These are phyloP conservation scores for Antigone vipio DNA, from an alignment of 2,113 vertebrate species.

Conservation along the genomic window DNA sequence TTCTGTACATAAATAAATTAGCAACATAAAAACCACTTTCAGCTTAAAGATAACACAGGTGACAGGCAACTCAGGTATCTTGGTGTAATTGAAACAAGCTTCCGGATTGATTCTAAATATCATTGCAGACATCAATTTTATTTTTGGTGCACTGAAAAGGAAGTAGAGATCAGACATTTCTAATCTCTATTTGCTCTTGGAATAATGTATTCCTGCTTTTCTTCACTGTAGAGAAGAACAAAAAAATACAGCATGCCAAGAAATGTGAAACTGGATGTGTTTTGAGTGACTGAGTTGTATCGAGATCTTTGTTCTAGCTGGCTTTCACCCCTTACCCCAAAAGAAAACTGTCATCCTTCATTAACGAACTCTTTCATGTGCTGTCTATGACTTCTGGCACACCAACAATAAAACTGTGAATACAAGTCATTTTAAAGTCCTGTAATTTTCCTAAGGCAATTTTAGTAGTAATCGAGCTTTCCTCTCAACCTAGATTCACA, in stretches of 20 bases:
- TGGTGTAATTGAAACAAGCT: background rate
- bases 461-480: background rate
- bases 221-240: background rate
- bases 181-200: background rate
- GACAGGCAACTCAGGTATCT: background rate
- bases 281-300: background rate
- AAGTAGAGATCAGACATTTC: background rate
- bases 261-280: background rate
- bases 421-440: background rate
- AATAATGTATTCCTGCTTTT: background rate
- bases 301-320: background rate
- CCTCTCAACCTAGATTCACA: background rate
- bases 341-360: background rate
- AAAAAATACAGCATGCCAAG: background rate
- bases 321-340: background rate
- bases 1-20: background rate
- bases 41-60: background rate
- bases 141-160: background rate
- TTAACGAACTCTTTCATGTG: background rate
- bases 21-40: background rate
- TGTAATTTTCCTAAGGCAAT: background rate
- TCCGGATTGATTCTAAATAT: background rate
- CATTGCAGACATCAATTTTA: background rate
- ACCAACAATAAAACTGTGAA: background rate
- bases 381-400: background rate